phyloP scores from a whole-genome alignment of 2,888 invertebrate species.

The Tenthredo livida region DNA sequence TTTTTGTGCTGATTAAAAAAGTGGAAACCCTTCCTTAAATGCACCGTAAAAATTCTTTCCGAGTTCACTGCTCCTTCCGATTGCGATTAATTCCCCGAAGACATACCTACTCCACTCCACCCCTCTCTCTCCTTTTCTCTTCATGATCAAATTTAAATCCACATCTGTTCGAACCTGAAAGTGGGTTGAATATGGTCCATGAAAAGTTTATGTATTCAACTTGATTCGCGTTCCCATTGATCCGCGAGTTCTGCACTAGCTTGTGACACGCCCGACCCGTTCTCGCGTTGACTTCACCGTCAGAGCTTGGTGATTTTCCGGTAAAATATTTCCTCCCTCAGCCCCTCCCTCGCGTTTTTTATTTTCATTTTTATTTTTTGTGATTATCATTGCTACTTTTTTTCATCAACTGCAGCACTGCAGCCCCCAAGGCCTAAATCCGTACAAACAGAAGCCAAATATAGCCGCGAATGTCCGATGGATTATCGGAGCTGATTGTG shows the following conservation, averaged over 20 bases:
- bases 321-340: not conserved
- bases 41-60: not conserved
- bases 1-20: not conserved
- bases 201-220: conserved; percentile 28
- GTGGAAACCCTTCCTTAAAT: not conserved
- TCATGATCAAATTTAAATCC: not conserved
- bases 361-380: too few relatives aligned
- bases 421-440: not conserved
- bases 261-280: conserved; percentile 53
- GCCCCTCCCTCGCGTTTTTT: not conserved
- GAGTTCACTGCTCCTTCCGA: not conserved
- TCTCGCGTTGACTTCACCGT: conserved; percentile 6
- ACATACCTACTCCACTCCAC: not conserved
- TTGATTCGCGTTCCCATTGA: conserved; percentile 28
- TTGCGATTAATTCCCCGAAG: not conserved
- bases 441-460: not conserved
- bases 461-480: not conserved
- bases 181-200: conserved; percentile 22
- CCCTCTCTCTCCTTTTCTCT: not conserved
- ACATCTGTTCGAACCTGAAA: conserved; percentile 2
- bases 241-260: conserved; percentile 36
- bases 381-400: not conserved
- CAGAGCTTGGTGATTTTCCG: conserved; percentile 35
- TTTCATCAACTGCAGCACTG: not conserved
- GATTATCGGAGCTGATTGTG: not conserved